phyloP scores from a whole-genome alignment of 2,113 vertebrate species.

The Centrocercus urophasianus region DNA sequence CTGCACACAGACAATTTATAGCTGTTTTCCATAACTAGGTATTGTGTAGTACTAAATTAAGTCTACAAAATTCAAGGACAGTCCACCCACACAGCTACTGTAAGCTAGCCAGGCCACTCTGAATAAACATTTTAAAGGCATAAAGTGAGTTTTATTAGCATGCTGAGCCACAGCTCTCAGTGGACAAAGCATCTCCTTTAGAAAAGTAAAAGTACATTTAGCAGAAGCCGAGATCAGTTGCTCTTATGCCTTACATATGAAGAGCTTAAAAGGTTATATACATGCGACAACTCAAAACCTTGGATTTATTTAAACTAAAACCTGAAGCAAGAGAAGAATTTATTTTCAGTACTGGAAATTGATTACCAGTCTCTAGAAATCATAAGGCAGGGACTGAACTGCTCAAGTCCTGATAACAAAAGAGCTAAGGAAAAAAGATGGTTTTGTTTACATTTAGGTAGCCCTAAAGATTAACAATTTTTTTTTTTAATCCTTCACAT shows the following conservation, averaged over 20 bases:
- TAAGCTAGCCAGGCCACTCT: constrained; percentile 56
- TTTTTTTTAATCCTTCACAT: not conserved
- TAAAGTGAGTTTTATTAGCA: constrained; percentile 70
- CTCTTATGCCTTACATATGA: not conserved
- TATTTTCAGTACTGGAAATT: not conserved
- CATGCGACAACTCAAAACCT: not conserved
- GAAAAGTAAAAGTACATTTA: not conserved
- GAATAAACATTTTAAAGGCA: constrained; percentile 70
- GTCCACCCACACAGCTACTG: constrained; percentile 74
- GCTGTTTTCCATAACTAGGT: constrained; percentile 71
- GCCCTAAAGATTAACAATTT: not conserved
- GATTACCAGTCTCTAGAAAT: not conserved
- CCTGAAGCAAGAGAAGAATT: not conserved
- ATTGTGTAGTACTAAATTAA: constrained; percentile 73
- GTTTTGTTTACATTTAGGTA: not conserved
- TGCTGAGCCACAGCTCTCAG: constrained; percentile 32
- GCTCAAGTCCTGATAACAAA: not conserved
- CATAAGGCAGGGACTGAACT: not conserved
- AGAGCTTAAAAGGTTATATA: not conserved
- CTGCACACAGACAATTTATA: constrained; percentile 73
- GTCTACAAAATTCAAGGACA: constrained; percentile 74
- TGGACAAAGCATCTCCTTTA: not conserved
- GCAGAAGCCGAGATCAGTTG: not conserved
- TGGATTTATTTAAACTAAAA: not conserved
- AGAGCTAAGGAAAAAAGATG: not conserved